These are phyloP conservation scores for Scalopus aquaticus DNA, from an alignment of 2,113 vertebrate species.

Conservation along the genomic window DNA sequence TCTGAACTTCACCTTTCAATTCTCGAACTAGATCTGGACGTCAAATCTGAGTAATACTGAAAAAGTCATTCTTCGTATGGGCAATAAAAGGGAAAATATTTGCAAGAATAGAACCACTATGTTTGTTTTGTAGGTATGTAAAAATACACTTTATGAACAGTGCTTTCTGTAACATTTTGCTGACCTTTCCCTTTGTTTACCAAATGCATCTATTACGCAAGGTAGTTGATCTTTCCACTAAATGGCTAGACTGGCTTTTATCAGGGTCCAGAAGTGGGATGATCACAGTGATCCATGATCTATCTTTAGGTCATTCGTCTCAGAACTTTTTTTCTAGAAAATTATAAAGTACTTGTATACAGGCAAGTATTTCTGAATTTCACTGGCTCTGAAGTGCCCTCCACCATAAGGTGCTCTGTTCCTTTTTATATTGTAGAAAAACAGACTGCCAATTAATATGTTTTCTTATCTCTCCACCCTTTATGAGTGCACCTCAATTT, in stretches of 20 bases:
- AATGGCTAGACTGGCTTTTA: neutral
- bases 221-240: neutral
- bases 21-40: neutral
- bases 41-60: neutral
- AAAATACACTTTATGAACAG: conserved; percentile 4
- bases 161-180: neutral
- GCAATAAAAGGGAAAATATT: neutral
- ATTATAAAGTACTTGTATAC: neutral
- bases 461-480: neutral
- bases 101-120: neutral
- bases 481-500: neutral
- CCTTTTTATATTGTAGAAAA: neutral
- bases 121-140: conserved; percentile 17
- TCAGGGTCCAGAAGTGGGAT: neutral
- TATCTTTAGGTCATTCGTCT: conserved; percentile 13
- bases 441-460: neutral
- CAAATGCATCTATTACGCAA: neutral
- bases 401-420: neutral
- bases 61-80: neutral
- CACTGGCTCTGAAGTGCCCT: neutral
- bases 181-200: neutral
- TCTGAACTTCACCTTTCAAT: neutral
- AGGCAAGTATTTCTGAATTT: conserved; percentile 1
- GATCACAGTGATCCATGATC: neutral
- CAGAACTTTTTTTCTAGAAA: neutral